A percentile compares a stretch with the other conserved stretches of the same genome.
Conservation (phyloP, 1,140 invertebrate genomes). For the Drosophila pectinifera region DNA sequence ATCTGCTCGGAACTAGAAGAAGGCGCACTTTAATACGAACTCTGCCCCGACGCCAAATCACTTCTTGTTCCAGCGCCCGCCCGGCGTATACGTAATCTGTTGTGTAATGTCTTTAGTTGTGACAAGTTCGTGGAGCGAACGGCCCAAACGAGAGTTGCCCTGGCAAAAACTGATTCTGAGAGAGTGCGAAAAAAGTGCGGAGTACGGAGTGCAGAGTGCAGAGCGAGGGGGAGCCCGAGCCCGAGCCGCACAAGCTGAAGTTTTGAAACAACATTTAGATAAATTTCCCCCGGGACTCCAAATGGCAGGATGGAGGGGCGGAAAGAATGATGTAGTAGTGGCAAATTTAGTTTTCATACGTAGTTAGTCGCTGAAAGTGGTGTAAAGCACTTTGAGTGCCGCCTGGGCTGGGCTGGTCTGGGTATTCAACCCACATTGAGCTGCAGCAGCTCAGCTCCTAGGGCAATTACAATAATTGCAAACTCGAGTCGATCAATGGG, state of each 20-base stretch:
- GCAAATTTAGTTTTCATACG: slow-evolving; percentile 44
- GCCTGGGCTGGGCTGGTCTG: no score
- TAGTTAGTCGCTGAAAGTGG: slow-evolving; percentile 45
- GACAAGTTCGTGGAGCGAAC: slow-evolving; percentile 70
- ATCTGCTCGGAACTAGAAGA: slow-evolving; percentile 62
- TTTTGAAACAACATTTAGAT: slow-evolving; percentile 85
- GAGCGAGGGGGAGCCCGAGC: not conserved
- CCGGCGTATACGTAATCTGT: slow-evolving; percentile 75
- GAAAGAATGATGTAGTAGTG: slow-evolving; percentile 55
- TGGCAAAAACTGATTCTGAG: slow-evolving; percentile 73
- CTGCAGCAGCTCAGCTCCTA: not conserved
- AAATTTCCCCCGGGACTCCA: slow-evolving; percentile 78
- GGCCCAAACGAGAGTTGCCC: slow-evolving; percentile 37
- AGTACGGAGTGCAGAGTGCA: not conserved
- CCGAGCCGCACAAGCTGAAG: slow-evolving; percentile 59
- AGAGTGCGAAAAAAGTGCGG: slow-evolving; percentile 73
- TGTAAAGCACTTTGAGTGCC: slow-evolving; percentile 28
- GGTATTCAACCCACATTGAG: slow-evolving; percentile 8
- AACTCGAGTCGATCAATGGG: slow-evolving; percentile 32
- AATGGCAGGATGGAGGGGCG: slow-evolving; percentile 27
- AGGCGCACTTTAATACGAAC: slow-evolving; percentile 69
- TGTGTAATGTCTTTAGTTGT: slow-evolving; percentile 84
- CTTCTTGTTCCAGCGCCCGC: slow-evolving; percentile 45
- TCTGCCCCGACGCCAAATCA: slow-evolving; percentile 22
- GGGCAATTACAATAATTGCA: slow-evolving; percentile 38